These are phyloP conservation scores for Drosophila oshimai DNA, from an alignment of 1,140 invertebrate species.

Conservation along the genomic window DNA sequence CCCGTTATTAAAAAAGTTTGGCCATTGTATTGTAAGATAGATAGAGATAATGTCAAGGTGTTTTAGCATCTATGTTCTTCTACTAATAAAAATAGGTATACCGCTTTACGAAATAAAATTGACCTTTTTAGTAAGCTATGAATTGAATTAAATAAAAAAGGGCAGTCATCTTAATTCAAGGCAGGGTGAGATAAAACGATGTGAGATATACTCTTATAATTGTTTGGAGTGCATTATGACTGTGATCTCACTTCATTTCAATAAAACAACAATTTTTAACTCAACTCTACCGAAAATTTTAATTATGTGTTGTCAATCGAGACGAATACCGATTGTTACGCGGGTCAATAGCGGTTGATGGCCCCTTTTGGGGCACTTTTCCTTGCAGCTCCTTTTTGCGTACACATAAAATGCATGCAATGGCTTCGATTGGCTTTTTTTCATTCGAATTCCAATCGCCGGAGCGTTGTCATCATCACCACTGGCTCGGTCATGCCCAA, in stretches of 20 bases:
- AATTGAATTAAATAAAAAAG: too few relatives aligned
- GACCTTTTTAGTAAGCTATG: too few relatives aligned
- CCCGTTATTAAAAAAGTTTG: too few relatives aligned
- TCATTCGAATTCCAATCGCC: background rate
- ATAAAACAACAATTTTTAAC: background rate
- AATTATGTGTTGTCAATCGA: background rate
- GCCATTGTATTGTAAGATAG: too few relatives aligned
- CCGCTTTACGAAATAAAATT: too few relatives aligned
- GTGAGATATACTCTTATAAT: too few relatives aligned
- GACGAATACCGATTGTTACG: background rate
- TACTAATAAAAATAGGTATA: too few relatives aligned
- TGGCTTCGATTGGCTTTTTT: background rate
- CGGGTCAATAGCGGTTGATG: background rate
- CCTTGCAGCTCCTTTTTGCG: background rate
- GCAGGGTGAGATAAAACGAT: too few relatives aligned
- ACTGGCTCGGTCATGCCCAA: constrained; percentile 5
- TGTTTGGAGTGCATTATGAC: background rate
- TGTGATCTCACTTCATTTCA: background rate
- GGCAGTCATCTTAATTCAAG: too few relatives aligned
- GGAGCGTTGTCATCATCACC: constrained; percentile 19
- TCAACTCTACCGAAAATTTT: background rate
- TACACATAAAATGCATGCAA: background rate
- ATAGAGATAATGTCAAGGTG: too few relatives aligned
- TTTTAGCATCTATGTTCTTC: too few relatives aligned
- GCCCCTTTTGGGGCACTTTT: background rate